Evolutionary conservation across 2,113 vertebrate genomes (phyloP).

Genomic region (Chrysochloris asiatica): DNA sequence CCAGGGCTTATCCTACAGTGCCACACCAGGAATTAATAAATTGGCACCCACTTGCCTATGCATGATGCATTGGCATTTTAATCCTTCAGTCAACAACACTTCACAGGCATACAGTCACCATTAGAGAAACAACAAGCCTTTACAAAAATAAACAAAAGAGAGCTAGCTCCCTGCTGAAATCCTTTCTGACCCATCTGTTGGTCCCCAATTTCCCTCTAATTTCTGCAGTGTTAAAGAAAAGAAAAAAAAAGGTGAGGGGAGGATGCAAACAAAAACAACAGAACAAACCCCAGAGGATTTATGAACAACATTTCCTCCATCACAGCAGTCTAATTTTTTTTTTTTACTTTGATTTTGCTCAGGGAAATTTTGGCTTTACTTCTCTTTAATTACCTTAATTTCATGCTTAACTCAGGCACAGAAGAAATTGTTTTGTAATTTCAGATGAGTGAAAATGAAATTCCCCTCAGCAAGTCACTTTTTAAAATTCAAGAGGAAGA

Average conservation of each 20-base stretch:
- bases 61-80: not conserved
- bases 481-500: conserved; percentile 76
- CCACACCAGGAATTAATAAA: not conserved
- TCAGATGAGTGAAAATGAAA: conserved; percentile 78
- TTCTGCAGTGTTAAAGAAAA: not conserved
- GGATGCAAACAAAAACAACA: conserved; percentile 22
- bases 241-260: not conserved
- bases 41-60: not conserved
- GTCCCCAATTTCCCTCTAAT: not conserved
- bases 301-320: conserved; percentile 43
- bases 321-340: conserved; percentile 14
- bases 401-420: conserved; percentile 72
- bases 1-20: too few species aligned
- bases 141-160: not conserved
- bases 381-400: conserved; percentile 79
- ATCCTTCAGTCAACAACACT: not conserved
- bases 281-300: not conserved
- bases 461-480: conserved; percentile 73
- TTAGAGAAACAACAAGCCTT: not conserved
- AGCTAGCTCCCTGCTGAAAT: not conserved
- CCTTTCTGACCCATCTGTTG: not conserved
- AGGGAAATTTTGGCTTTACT: conserved; percentile 71
- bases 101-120: not conserved
- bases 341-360: conserved; percentile 68
- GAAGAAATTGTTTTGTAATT: conserved; percentile 76